A percentile compares a stretch with the other conserved stretches of the same genome.
Evolutionary conservation across 2,113 vertebrate species (phyloP).

Genomic region (Myrmecobius fasciatus): DNA sequence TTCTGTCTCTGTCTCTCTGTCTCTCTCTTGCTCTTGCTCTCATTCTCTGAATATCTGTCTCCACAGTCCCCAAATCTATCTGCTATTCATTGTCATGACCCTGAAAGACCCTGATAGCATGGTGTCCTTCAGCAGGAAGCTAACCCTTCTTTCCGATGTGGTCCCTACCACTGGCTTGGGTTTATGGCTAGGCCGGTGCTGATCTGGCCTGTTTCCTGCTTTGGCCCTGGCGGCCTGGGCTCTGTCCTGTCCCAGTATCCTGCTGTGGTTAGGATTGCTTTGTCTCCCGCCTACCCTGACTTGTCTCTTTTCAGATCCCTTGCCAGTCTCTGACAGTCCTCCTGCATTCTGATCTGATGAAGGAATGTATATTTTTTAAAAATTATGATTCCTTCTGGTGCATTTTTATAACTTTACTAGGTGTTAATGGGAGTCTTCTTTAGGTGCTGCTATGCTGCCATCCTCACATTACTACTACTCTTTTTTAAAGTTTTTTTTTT

Average conservation of each 20-base stretch:
- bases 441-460: not conserved
- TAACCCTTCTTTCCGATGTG: not conserved
- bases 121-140: not conserved
- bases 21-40: not conserved
- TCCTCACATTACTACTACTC: not conserved
- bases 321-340: not conserved
- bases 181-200: not conserved
- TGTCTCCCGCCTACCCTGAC: not conserved
- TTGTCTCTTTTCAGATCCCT: not conserved
- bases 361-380: not conserved
- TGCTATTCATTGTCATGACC: not conserved
- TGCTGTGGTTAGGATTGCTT: not conserved
- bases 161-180: not conserved
- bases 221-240: not conserved
- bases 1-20: too few species aligned
- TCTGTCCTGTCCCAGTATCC: not conserved
- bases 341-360: not conserved
- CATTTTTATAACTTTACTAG: not conserved
- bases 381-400: not conserved
- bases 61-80: not conserved
- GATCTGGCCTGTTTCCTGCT: not conserved
- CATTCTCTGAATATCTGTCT: too few species aligned
- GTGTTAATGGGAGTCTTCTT: not conserved
- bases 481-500: not conserved
- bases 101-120: not conserved